Evolutionary conservation across 1,140 invertebrate species (phyloP).

Genomic region (honey bee (Apis mellifera)): DNA sequence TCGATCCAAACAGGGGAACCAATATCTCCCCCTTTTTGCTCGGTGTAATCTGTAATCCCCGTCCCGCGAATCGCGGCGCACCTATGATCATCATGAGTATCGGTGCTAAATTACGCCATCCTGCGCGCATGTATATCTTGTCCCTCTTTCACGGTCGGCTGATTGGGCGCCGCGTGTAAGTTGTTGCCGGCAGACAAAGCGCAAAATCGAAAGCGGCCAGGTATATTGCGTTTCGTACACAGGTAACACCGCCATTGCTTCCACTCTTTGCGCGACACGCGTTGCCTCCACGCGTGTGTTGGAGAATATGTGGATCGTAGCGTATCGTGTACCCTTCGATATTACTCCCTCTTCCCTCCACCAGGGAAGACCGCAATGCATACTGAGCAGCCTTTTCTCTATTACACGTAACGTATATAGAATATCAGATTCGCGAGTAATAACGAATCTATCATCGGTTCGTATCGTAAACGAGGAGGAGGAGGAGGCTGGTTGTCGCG

Average conservation of each 20-base stretch:
- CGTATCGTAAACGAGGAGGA: conserved; percentile 50
- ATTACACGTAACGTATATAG: conserved; percentile 76
- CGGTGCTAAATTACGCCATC: not conserved
- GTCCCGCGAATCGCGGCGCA: not conserved
- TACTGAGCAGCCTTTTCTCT: conserved; percentile 78
- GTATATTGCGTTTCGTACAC: conserved; percentile 35
- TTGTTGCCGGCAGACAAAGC: not conserved
- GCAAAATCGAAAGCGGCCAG: conserved; percentile 39
- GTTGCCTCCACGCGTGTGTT: not conserved
- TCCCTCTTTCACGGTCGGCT: not conserved
- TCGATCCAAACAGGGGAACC: not conserved
- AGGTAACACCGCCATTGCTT: not conserved
- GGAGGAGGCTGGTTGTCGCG: not conserved
- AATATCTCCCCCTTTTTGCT: not conserved
- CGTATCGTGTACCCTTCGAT: conserved; percentile 72
- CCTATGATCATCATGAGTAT: not conserved
- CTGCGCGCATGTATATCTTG: too few relatives aligned
- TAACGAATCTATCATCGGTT: conserved; percentile 76
- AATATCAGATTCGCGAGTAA: conserved; percentile 75
- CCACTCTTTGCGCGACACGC: conserved; percentile 33
- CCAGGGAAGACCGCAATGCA: conserved; percentile 77
- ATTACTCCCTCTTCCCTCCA: conserved; percentile 65
- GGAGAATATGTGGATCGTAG: conserved; percentile 48
- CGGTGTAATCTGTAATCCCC: not conserved
- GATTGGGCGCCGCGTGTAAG: conserved; percentile 23